These are phyloP conservation scores for Cervus canadensis DNA, from an alignment of 2,113 vertebrate genomes.

Conservation along the genomic window DNA sequence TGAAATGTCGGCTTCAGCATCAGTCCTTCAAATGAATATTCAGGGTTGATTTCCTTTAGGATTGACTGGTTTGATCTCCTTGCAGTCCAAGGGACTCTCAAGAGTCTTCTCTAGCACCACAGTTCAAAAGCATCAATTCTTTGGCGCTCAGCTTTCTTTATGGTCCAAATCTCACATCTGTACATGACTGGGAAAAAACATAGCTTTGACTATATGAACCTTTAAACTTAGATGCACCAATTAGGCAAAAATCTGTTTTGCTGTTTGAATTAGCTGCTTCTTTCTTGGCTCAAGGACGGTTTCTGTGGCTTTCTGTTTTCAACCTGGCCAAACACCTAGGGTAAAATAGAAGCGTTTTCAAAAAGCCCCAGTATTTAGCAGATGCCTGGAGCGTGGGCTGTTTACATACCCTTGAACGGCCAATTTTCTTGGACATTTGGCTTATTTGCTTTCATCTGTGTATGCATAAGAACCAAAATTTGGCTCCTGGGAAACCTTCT, in stretches of 20 bases:
- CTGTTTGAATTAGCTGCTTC: not conserved
- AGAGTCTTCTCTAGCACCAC: not conserved
- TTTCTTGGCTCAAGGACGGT: not conserved
- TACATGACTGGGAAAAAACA: not conserved
- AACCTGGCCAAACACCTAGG: not conserved
- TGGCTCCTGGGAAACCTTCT: not conserved
- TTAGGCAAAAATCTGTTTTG: not conserved
- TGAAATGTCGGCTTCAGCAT: not conserved
- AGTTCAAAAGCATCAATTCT: not conserved
- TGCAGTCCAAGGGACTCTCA: not conserved
- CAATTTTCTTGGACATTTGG: not conserved
- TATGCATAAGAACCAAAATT: not conserved
- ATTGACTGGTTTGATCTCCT: not conserved
- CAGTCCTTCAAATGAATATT: not conserved
- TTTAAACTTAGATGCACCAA: not conserved
- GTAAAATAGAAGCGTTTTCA: not conserved
- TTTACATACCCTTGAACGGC: accelerated
- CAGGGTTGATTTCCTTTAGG: not conserved
- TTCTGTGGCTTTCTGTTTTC: not conserved
- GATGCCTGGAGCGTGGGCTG: not conserved
- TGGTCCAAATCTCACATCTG: not conserved
- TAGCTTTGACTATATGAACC: not conserved
- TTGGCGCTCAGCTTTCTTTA: not conserved
- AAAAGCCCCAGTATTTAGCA: not conserved
- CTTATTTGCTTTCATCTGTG: not conserved